These are phyloP conservation scores for Corynorhinus townsendii DNA, from an alignment of 2,113 vertebrate species.

Conservation along the genomic window DNA sequence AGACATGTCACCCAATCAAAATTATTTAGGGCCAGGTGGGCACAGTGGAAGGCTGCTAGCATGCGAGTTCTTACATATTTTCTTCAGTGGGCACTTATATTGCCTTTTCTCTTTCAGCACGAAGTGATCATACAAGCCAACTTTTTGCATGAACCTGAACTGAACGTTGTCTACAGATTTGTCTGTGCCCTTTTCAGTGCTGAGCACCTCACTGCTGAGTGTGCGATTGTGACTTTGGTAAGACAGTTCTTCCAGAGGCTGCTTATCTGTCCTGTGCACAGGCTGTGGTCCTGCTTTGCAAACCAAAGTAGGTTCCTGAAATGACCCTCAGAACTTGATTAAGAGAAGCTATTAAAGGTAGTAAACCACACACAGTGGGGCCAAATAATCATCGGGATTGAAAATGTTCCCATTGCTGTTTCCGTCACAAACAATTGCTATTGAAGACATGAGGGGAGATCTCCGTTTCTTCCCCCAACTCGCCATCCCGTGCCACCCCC, in stretches of 20 bases:
- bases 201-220: conserved; percentile 86
- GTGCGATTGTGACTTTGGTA: conserved; percentile 89
- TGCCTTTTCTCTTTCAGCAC: conserved; percentile 73
- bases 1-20: neutral
- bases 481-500: too few species aligned
- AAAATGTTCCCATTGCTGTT: neutral
- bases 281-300: neutral
- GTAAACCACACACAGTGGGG: neutral
- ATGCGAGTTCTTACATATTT: neutral
- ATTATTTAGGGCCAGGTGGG: too few species aligned
- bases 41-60: too few species aligned
- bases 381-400: neutral
- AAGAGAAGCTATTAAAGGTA: neutral
- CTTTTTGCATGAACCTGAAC: conserved; percentile 86
- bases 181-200: conserved; percentile 87
- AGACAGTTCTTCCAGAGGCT: conserved; percentile 53
- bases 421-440: neutral
- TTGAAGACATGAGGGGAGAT: neutral
- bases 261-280: neutral
- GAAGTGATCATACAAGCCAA: conserved; percentile 86
- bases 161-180: conserved; percentile 88
- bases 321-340: neutral
- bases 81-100: neutral
- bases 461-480: too few species aligned
- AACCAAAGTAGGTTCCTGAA: neutral